phyloP scores from a whole-genome alignment of 2,888 invertebrate species.

The Melinaea marsaeus region DNA sequence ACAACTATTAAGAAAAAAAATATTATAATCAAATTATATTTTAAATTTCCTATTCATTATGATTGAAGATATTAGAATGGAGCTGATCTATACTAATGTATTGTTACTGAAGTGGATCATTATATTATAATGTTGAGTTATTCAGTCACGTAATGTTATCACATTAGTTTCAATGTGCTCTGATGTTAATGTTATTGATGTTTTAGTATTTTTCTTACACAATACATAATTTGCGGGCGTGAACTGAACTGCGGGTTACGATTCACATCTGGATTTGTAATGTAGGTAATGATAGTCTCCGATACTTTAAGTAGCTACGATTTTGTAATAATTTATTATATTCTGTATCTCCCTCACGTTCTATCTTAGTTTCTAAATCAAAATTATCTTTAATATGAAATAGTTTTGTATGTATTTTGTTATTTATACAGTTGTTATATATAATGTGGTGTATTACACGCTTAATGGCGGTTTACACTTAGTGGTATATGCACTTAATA shows the following conservation, averaged over 20 bases:
- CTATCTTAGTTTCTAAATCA: neutral
- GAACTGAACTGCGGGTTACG: conserved; percentile 41
- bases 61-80: neutral
- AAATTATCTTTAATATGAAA: neutral
- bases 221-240: conserved; percentile 54
- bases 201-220: conserved; percentile 48
- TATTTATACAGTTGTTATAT: too few species aligned
- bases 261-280: conserved; percentile 33
- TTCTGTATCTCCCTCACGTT: neutral
- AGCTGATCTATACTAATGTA: neutral
- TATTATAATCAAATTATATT: too few species aligned
- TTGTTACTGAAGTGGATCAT: conserved; percentile 2
- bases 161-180: conserved; percentile 22
- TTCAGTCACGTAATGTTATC: conserved; percentile 26
- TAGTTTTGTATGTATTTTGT: neutral
- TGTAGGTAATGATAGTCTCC: conserved; percentile 42
- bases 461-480: too few species aligned
- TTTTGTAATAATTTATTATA: conserved; percentile 15
- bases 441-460: too few species aligned
- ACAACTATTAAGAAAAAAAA: too few species aligned
- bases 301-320: conserved; percentile 42
- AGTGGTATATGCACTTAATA: too few species aligned
- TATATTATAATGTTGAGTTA: conserved; percentile 21
- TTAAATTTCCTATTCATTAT: too few species aligned
- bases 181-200: conserved; percentile 6